phyloP scores from a whole-genome alignment of 2,888 invertebrate genomes.

The Eupithecia pulchellata region DNA sequence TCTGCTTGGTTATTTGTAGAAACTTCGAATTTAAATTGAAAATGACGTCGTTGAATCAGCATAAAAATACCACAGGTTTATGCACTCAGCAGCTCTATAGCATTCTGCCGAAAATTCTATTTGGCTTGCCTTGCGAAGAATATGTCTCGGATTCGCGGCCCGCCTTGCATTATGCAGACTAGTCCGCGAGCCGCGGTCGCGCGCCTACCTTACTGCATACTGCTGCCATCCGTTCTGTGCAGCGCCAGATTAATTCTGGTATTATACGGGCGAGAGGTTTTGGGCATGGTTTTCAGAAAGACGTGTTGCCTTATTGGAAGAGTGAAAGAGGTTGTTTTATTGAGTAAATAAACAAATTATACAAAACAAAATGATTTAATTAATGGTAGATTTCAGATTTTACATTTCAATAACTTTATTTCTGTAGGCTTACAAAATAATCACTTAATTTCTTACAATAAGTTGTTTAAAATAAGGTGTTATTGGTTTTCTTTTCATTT shows the following conservation, averaged over 20 bases:
- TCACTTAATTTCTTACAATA: too few relatives aligned
- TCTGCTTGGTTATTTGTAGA: too few relatives aligned
- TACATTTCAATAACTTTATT: too few relatives aligned
- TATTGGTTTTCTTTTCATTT: too few relatives aligned
- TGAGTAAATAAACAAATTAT: too few relatives aligned
- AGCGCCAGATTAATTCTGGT: conserved; percentile 30
- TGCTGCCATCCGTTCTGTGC: conserved; percentile 33
- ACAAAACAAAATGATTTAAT: too few relatives aligned
- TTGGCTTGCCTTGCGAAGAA: conserved; percentile 69
- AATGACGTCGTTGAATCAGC: neutral
- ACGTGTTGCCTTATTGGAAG: neutral
- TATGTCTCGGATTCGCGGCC: conserved; percentile 63
- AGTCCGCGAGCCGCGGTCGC: conserved; percentile 27
- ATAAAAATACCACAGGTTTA: neutral
- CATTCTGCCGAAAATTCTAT: conserved; percentile 69
- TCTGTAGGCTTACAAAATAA: too few relatives aligned
- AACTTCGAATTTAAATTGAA: neutral
- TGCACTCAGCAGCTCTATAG: conserved; percentile 51
- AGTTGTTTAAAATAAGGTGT: too few relatives aligned
- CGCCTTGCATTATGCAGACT: conserved; percentile 44
- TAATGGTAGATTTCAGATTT: too few relatives aligned
- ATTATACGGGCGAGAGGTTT: conserved; percentile 15
- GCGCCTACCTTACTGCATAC: conserved; percentile 18
- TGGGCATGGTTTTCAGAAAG: neutral
- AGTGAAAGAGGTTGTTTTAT: neutral